phyloP scores from a whole-genome alignment of 64 coral and sea anemone species.

The Pocillopora verrucosa region DNA sequence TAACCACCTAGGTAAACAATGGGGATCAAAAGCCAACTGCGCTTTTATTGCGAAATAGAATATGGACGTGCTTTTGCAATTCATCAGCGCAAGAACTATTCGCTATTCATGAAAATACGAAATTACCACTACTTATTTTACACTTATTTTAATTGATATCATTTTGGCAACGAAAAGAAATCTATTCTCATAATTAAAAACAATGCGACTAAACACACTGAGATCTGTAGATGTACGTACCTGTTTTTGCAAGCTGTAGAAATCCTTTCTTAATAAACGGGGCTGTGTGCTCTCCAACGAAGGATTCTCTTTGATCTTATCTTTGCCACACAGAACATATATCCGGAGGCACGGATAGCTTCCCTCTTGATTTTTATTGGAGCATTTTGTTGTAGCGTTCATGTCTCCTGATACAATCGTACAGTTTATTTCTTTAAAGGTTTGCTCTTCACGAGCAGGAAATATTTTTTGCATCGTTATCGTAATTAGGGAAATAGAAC shows the following conservation, averaged over 20 bases:
- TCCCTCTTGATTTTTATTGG: background rate
- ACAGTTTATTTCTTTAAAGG: slow-evolving; percentile 34
- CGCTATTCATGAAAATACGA: too few relatives aligned
- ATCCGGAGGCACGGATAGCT: slow-evolving; percentile 23
- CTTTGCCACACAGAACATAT: slow-evolving; percentile 37
- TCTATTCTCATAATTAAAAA: too few relatives aligned
- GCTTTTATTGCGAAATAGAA: too few relatives aligned
- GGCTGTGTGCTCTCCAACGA: background rate
- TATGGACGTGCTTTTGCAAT: too few relatives aligned
- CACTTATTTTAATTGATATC: too few relatives aligned
- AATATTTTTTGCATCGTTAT: background rate
- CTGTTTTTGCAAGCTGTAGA: slow-evolving; percentile 22
- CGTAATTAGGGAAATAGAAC: background rate
- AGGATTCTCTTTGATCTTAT: background rate
- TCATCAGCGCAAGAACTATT: too few relatives aligned
- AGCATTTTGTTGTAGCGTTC: slow-evolving; percentile 6
- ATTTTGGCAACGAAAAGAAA: too few relatives aligned
- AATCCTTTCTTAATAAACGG: background rate
- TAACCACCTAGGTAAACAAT: too few relatives aligned
- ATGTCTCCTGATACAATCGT: slow-evolving; percentile 15
- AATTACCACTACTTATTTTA: too few relatives aligned
- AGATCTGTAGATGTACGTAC: background rate
- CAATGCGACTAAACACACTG: background rate
- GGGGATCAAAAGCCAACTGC: too few relatives aligned
- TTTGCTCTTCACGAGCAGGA: slow-evolving; percentile 25